These are phyloP conservation scores for Menura novaehollandiae DNA, from an alignment of 2,113 vertebrate species.

Conservation along the genomic window DNA sequence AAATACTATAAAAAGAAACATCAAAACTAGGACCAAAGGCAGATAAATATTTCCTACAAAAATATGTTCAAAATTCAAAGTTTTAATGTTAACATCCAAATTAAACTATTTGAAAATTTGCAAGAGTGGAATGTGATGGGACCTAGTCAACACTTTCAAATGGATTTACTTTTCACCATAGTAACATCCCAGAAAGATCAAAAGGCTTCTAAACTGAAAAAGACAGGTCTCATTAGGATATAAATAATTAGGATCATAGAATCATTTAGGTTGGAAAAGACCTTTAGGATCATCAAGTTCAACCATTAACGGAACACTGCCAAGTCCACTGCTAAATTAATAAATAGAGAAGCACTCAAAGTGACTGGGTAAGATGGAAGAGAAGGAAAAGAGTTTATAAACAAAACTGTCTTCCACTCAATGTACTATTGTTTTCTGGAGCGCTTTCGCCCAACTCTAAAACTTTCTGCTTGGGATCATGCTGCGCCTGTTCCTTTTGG, in stretches of 20 bases:
- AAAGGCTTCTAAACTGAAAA: not conserved
- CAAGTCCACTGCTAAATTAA: not conserved
- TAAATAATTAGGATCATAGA: not conserved
- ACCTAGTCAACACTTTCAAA: not conserved
- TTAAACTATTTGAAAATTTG: not conserved
- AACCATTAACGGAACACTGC: not conserved
- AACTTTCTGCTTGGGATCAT: not conserved
- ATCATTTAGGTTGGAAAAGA: not conserved
- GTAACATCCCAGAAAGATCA: not conserved
- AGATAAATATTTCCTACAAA: not conserved
- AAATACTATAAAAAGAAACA: not conserved
- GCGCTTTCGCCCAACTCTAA: not conserved
- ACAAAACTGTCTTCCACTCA: not conserved
- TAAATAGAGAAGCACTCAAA: not conserved
- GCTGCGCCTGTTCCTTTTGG: not conserved
- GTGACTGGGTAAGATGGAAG: not conserved
- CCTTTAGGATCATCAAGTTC: not conserved
- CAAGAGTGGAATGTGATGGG: not conserved
- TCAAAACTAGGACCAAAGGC: not conserved
- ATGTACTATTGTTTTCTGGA: not conserved
- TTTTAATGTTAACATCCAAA: not conserved
- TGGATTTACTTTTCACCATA: not conserved
- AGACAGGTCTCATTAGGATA: not conserved
- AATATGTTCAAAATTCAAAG: not conserved
- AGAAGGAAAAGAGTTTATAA: constrained; percentile 7